Conservation (phyloP, 1,140 invertebrate genomes). For the Drosophila nikananu region DNA sequence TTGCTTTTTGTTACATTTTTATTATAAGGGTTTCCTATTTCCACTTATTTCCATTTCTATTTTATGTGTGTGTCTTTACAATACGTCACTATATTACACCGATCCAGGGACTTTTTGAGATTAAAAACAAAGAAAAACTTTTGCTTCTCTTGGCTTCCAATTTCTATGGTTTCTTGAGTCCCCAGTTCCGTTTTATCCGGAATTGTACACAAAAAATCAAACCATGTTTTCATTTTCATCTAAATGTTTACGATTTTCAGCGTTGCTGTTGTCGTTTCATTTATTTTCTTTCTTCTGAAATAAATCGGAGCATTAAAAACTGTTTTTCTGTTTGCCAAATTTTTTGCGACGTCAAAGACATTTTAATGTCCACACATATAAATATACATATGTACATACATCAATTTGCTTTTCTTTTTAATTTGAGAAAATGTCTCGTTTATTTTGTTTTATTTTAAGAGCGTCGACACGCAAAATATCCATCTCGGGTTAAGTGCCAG, state of each 20-base stretch:
- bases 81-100: neutral
- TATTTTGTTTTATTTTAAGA: constrained; percentile 52
- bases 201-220: constrained; percentile 10
- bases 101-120: constrained; percentile 8
- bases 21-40: neutral
- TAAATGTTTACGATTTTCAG: constrained; percentile 24
- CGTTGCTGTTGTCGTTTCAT: constrained; percentile 30
- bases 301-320: constrained; percentile 38
- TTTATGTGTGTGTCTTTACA: neutral
- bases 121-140: neutral
- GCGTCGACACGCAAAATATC: constrained; percentile 62
- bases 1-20: no score
- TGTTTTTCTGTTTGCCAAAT: constrained; percentile 26
- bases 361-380: constrained; percentile 45
- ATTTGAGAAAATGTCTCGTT: constrained; percentile 33
- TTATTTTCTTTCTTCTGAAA: constrained; percentile 40
- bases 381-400: neutral
- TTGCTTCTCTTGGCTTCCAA: constrained; percentile 1
- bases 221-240: constrained; percentile 28
- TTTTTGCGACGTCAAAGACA: constrained; percentile 69
- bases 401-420: constrained; percentile 2
- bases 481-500: constrained; percentile 43
- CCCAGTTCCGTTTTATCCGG: constrained; percentile 33
- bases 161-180: constrained; percentile 4
- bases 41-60: neutral